Percentiles rank a stretch among this genome's conserved stretches.
Evolutionary conservation across 2,113 vertebrate species (phyloP).

Genomic region (Xyrauchen texanus): DNA sequence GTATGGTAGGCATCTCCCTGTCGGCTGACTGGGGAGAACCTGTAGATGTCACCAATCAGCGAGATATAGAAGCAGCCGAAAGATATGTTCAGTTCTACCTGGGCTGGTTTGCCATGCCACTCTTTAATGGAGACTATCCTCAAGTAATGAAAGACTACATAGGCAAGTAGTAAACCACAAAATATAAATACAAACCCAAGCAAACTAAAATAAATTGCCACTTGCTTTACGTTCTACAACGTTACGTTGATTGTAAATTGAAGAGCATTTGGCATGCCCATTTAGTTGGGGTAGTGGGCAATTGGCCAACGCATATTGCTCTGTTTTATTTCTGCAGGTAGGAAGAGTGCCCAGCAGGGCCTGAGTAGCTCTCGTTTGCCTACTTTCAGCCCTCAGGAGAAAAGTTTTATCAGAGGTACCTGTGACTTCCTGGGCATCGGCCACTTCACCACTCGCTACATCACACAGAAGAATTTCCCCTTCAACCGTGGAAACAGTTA

Average conservation of each 20-base stretch:
- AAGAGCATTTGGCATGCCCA: not conserved
- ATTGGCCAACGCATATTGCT: not conserved
- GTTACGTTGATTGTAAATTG: no score
- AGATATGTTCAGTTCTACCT: slow-evolving; percentile 88
- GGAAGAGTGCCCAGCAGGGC: slow-evolving; percentile 85
- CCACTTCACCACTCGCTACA: slow-evolving; percentile 85
- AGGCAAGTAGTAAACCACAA: slow-evolving; percentile 68
- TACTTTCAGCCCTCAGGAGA: slow-evolving; percentile 84
- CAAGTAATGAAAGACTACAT: slow-evolving; percentile 88
- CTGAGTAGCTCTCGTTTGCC: slow-evolving; percentile 82
- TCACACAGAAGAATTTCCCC: slow-evolving; percentile 80
- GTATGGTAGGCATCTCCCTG: slow-evolving; percentile 87
- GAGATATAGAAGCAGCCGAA: slow-evolving; percentile 84
- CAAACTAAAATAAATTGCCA: not conserved
- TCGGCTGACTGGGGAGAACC: slow-evolving; percentile 88
- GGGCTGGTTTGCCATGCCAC: slow-evolving; percentile 89
- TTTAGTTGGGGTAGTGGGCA: not conserved
- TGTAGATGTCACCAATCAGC: slow-evolving; percentile 78
- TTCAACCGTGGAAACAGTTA: slow-evolving; percentile 77
- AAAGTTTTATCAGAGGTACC: slow-evolving; percentile 84
- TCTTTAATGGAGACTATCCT: slow-evolving; percentile 89
- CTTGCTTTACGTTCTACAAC: not conserved
- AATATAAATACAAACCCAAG: not conserved
- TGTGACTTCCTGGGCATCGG: slow-evolving; percentile 88
- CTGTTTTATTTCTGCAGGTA: slow-evolving; percentile 68